Evolutionary conservation across 2,888 invertebrate species (phyloP).

Genomic region (Stegophylla sp.): DNA sequence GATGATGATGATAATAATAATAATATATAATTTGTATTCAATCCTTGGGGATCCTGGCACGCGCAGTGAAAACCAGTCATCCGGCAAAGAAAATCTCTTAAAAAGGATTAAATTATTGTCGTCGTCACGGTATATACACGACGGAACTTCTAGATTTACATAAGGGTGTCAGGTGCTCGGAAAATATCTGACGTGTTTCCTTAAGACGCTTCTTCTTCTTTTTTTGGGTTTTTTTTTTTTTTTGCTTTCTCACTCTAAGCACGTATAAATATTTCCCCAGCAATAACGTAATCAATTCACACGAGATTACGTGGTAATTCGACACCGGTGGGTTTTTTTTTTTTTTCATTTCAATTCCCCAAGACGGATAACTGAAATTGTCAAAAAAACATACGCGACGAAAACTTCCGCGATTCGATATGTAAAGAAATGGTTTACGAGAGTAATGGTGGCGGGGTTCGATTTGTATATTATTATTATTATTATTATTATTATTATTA

Average conservation of each 20-base stretch:
- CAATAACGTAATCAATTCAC: conserved; percentile 51
- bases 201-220: conserved; percentile 27
- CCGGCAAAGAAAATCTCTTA: conserved; percentile 57
- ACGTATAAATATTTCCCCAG: conserved; percentile 52
- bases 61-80: conserved; percentile 34
- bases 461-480: not conserved
- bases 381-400: conserved; percentile 25
- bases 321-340: conserved; percentile 4
- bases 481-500: not conserved
- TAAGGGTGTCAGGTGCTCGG: conserved; percentile 57
- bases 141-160: conserved; percentile 51
- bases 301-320: conserved; percentile 55
- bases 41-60: conserved; percentile 34
- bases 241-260: not conserved
- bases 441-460: not conserved
- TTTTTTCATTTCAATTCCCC: conserved; percentile 7
- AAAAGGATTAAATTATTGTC: conserved; percentile 58
- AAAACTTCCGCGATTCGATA: not conserved
- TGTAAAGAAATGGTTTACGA: not conserved
- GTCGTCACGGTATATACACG: conserved; percentile 42
- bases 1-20: conserved; percentile 9
- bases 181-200: conserved; percentile 42
- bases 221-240: not conserved
- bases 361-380: conserved; percentile 37
- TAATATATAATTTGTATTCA: conserved; percentile 56